Base-by-base conservation (phyloP, 1,140 invertebrate species). In the Drosophila nebulosa region DNA sequence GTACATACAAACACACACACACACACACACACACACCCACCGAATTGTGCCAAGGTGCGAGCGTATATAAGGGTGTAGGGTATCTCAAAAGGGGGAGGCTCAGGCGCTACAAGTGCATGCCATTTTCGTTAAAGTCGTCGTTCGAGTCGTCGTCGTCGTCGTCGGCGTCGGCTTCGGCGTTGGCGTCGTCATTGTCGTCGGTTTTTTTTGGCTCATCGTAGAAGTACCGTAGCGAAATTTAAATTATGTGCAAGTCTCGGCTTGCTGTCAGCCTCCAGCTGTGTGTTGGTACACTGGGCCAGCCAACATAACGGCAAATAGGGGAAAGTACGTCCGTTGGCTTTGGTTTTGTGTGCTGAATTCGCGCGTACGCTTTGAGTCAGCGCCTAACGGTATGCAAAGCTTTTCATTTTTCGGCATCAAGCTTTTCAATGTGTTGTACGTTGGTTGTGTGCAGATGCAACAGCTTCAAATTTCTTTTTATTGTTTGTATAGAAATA, bases 51-150 rank as follows among this genome's bases (percentile, higher is more conserved):
- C 64, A 59, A 57, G 53, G 50, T 60, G 61, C 22, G 62, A 14
- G 16, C 39, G 39, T 46, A 4, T 21, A 16, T 39, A 10, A 51
- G 9, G 32, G 21, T n/a, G 0, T 21, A 22, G 14, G 16, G 27
- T 5, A 6, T 14, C n/a, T n/a, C n/a, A 6, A 21, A 36, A 14
- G 26, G 27, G 2, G 42, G 18, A 39, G 26, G 22, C 7, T 21
- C 59, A 65, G 73, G 63, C 69, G 77, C 78, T 70, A 85, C 81
- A 85, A 85, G 81, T 85, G 81, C 81, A 85, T 77, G 73, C 56
- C 63, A 18, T 50, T 73, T 57, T 57, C 24, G 24, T 16, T 4
- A 52, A 6, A 30, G 61, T 26, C 16, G 24, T 18, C 6, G 39
- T 42, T 6, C n/a, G n/a, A n/a, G 39, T 18, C 16, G 36, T 42